A percentile compares a stretch with the other conserved stretches of the same genome.
Conservation (phyloP, 2,113 vertebrate genomes). For the Ptychochromis oligacanthus region DNA sequence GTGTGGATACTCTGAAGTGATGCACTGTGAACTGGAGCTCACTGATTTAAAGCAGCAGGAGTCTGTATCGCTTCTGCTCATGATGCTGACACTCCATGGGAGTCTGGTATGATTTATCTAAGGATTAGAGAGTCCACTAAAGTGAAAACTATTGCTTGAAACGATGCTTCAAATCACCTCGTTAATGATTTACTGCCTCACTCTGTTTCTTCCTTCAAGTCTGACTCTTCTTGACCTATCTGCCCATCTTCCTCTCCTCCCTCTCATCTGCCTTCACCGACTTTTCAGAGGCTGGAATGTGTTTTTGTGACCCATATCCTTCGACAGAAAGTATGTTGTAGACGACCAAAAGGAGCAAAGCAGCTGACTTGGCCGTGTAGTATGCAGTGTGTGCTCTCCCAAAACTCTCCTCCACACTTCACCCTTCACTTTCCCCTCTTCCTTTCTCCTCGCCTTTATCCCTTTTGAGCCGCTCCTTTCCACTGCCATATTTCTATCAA, state of each 20-base stretch:
- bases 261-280: neutral
- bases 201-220: neutral
- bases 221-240: neutral
- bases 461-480: conserved; percentile 21
- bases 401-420: conserved; percentile 1
- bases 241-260: neutral
- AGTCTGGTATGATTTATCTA: neutral
- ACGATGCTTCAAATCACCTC: neutral
- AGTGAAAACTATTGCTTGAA: neutral
- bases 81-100: neutral
- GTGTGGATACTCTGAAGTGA: conserved; percentile 3
- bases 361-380: conserved; percentile 5
- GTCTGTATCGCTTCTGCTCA: neutral
- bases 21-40: neutral
- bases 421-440: neutral
- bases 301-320: conserved; percentile 58
- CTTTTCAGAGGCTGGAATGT: conserved; percentile 39
- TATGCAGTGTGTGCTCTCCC: neutral
- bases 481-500: conserved; percentile 10
- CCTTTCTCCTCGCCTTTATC: neutral
- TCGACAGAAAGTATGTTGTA: neutral
- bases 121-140: neutral
- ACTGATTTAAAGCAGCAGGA: conserved; percentile 19
- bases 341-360: neutral
- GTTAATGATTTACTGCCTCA: neutral